A percentile compares a stretch with the other conserved stretches of the same genome.
Evolutionary conservation across 1,140 invertebrate species (phyloP).

Genomic region (Agrypnia vestita): DNA sequence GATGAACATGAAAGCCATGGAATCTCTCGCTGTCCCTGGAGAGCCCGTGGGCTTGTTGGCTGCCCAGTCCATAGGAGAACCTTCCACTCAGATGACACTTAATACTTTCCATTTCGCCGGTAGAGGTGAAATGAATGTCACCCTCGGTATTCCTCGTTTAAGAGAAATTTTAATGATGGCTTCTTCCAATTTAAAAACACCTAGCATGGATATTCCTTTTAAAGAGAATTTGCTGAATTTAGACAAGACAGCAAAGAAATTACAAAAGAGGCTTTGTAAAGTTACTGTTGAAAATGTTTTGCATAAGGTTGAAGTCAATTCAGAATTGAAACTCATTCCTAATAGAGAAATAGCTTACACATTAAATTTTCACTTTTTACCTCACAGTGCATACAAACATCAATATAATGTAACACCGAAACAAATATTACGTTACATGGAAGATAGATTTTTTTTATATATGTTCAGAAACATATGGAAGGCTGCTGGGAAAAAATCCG

Average conservation of each 20-base stretch:
- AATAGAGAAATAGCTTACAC: slow-evolving; percentile 74
- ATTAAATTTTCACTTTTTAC: slow-evolving; percentile 83
- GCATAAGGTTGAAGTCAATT: slow-evolving; percentile 81
- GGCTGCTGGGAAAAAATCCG: slow-evolving; percentile 62
- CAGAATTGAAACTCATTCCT: slow-evolving; percentile 74
- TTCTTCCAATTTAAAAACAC: slow-evolving; percentile 93
- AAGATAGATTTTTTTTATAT: slow-evolving; percentile 77
- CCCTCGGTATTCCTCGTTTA: slow-evolving; percentile 95
- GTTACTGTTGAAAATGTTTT: slow-evolving; percentile 87
- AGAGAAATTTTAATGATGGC: slow-evolving; percentile 98
- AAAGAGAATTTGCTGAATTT: slow-evolving; percentile 71
- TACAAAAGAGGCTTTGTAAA: slow-evolving; percentile 82
- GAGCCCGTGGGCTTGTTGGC: slow-evolving; percentile 97
- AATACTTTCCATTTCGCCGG: slow-evolving; percentile 99
- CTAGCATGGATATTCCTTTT: slow-evolving; percentile 95
- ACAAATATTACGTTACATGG: slow-evolving; percentile 80
- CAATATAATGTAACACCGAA: slow-evolving; percentile 81
- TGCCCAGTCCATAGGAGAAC: slow-evolving; percentile 97
- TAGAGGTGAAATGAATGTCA: slow-evolving; percentile 99
- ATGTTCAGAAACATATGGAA: slow-evolving; percentile 74
- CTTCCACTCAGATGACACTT: slow-evolving; percentile 99
- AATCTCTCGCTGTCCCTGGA: slow-evolving; percentile 87
- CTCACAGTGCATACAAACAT: slow-evolving; percentile 80
- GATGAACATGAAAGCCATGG: slow-evolving; percentile 85
- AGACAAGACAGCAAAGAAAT: slow-evolving; percentile 77